Base-by-base conservation (phyloP, 1,140 invertebrate species). In the Halesus radiatus region DNA sequence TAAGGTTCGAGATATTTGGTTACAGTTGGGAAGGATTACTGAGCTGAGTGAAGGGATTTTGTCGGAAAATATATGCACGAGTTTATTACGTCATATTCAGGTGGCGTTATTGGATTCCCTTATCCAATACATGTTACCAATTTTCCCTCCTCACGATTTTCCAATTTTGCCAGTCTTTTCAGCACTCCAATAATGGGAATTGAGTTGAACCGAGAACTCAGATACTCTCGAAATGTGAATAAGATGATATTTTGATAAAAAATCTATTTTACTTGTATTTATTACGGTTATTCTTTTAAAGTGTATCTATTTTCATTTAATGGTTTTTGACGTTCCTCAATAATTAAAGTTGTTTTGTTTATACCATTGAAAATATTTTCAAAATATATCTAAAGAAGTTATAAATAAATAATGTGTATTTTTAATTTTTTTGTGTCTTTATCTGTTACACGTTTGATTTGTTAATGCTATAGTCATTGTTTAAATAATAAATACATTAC, bases 81-180 rank as follows among this genome's bases (percentile, higher is more conserved):
- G 23, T 76, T 29, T 37, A 74, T 74, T 54, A 74, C 29, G 32
- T 62, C 74, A 62, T 20, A 72, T 76, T 76, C 74, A 76, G 74
- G 20, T 26, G 32, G 20, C n/a, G 76, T 66, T 77, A 77, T 77
- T 77, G 76, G 60, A 66, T 77, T 66, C 60, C 18, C n/a, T 62
- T 76, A 60, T 66, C 62, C 45, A 20, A 56, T 66, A 66, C 62
- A 62, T 26, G 60, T 66, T 66, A 66, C 76, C 76, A 77, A 77
- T 77, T 68, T 77, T 76, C 74, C n/a, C 32, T 53, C 32, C 16
- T 8, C 23, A 37, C 72, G 53, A 74, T 74, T 74, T 74, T 74
- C 53, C 15, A 16, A 56, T 45, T 22, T 76, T 58, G 37, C 52
- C 54, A 45, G 18, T 50, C 54, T 60, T 74, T 74, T 74, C 53